These are phyloP conservation scores for Crotalus viridis DNA, from an alignment of 2,113 vertebrate species.

Conservation along the genomic window DNA sequence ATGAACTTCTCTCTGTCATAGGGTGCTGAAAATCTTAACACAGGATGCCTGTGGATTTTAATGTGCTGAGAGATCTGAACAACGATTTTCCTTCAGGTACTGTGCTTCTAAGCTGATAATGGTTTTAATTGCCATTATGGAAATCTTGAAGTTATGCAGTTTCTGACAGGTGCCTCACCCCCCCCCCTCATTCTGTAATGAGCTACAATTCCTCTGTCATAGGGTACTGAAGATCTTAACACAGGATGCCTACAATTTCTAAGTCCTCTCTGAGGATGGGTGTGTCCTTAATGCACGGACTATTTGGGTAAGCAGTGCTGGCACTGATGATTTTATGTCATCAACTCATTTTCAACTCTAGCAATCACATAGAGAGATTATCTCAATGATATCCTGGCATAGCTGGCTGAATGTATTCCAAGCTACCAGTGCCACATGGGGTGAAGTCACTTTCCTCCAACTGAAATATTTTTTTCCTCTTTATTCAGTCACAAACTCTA, in stretches of 20 bases:
- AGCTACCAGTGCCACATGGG: not conserved
- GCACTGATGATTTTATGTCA: not conserved
- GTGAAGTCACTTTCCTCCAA: not conserved
- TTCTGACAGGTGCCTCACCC: not conserved
- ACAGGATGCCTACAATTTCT: not conserved
- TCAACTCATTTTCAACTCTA: not conserved
- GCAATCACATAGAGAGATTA: not conserved
- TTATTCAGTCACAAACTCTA: not conserved
- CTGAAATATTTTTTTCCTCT: not conserved
- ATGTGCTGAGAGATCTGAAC: not conserved
- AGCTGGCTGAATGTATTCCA: not conserved
- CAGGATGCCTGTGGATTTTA: not conserved
- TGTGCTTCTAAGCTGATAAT: not conserved
- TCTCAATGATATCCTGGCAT: not conserved
- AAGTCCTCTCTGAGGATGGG: not conserved
- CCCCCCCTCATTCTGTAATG: not conserved
- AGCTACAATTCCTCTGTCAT: not conserved
- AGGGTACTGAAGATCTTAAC: too few relatives aligned
- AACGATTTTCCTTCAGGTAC: not conserved
- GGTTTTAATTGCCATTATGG: not conserved
- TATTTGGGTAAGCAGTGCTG: not conserved
- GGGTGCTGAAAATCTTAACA: not conserved
- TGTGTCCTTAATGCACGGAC: not conserved
- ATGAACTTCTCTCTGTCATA: not conserved
- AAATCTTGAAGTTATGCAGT: not conserved